A percentile compares a stretch with the other conserved stretches of the same genome.
phyloP scores from a whole-genome alignment of 2,888 invertebrate genomes.

The Drosophila paranaensis region DNA sequence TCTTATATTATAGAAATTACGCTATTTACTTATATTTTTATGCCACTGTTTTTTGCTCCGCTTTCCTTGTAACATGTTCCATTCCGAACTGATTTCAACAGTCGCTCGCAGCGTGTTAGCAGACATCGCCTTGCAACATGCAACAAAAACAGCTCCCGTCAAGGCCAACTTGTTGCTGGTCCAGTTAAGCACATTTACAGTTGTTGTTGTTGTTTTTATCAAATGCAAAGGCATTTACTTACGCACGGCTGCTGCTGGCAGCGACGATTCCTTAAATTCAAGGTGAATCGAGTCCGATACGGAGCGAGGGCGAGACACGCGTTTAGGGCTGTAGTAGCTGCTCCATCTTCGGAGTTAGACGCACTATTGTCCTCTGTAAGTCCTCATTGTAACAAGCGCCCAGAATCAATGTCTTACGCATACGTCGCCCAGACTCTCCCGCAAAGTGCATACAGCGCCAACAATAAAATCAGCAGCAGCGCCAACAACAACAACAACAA shows the following conservation, averaged over 20 bases:
- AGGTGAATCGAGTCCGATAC: constrained; percentile 53
- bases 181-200: background rate
- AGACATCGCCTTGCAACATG: constrained; percentile 37
- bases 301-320: constrained; percentile 6
- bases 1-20: background rate
- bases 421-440: constrained; percentile 65
- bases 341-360: constrained; percentile 75
- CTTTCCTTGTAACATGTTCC: constrained; percentile 4
- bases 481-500: constrained; percentile 14
- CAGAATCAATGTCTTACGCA: constrained; percentile 82
- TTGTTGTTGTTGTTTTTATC: constrained; percentile 5
- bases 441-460: constrained; percentile 61
- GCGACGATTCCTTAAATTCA: constrained; percentile 74
- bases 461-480: constrained; percentile 32
- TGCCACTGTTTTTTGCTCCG: background rate
- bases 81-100: background rate
- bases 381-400: constrained; percentile 84
- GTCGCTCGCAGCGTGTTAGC: constrained; percentile 38
- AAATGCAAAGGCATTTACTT: constrained; percentile 35
- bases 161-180: constrained; percentile 32
- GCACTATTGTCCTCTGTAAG: constrained; percentile 85
- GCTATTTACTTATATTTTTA: background rate
- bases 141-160: constrained; percentile 26
- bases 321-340: constrained; percentile 45
- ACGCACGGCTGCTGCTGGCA: constrained; percentile 37